phyloP scores from a whole-genome alignment of 2,797 vertebrate species.

The Leptatherina wallacei region DNA sequence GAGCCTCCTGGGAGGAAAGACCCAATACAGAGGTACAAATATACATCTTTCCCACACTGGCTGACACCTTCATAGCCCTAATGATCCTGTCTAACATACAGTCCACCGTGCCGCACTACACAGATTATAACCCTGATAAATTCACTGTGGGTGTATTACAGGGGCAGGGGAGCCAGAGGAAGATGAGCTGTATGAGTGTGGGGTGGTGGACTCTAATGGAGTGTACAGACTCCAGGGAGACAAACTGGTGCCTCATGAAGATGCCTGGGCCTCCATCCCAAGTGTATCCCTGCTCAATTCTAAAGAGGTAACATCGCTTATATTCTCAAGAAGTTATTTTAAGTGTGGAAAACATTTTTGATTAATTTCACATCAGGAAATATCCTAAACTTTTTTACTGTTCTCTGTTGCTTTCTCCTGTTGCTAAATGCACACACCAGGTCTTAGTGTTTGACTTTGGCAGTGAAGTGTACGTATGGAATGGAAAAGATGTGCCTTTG shows the following conservation, averaged over 20 bases:
- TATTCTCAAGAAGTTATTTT: background rate
- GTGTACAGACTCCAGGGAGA: slow-evolving; percentile 84
- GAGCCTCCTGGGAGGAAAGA: slow-evolving; percentile 84
- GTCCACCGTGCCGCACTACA: background rate
- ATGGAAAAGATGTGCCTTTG: slow-evolving; percentile 85
- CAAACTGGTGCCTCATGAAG: slow-evolving; percentile 84
- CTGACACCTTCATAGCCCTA: background rate
- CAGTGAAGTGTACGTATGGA: slow-evolving; percentile 86
- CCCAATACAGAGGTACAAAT: slow-evolving; percentile 81
- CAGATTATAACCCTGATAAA: slow-evolving; percentile 12
- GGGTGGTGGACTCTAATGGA: slow-evolving; percentile 81
- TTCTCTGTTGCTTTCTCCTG: background rate
- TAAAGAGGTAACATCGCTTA: slow-evolving; percentile 77
- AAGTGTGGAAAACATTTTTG: background rate
- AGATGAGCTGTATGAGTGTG: slow-evolving; percentile 86
- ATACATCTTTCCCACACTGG: background rate
- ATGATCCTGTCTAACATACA: background rate
- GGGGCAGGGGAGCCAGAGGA: slow-evolving; percentile 86
- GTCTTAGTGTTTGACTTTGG: slow-evolving; percentile 88
- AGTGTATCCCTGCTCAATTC: slow-evolving; percentile 84
- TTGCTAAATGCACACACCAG: slow-evolving; percentile 49
- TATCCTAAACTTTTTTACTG: background rate
- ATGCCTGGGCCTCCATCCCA: slow-evolving; percentile 85
- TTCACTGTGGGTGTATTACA: slow-evolving; percentile 43
- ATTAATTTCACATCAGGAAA: background rate